Conservation (phyloP, 1,140 invertebrate genomes). For the Glossosoma conforme region DNA sequence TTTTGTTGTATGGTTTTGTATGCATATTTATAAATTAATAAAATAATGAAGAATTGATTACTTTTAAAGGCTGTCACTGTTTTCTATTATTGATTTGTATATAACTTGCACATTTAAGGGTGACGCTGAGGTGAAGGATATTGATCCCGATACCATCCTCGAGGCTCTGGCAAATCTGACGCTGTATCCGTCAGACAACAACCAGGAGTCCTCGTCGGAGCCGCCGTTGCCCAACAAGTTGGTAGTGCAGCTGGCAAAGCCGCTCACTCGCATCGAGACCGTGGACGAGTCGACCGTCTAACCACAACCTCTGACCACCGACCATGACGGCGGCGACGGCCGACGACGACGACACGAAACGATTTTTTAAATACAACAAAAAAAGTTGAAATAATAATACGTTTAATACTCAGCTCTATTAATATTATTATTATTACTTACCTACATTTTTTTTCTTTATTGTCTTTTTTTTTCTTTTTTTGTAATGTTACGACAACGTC, state of each 20-base stretch:
- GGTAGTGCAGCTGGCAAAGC: conserved; percentile 18
- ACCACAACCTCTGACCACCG: neutral
- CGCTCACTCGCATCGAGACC: conserved; percentile 20
- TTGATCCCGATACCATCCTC: conserved; percentile 18
- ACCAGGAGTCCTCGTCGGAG: conserved; percentile 6
- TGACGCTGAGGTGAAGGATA: conserved; percentile 10
- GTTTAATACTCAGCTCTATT: neutral
- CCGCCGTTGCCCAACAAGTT: conserved; percentile 21
- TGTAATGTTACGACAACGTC: neutral
- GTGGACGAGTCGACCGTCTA: conserved; percentile 27
- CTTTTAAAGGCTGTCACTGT: too few species aligned
- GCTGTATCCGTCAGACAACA: conserved; percentile 5
- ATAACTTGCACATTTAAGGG: conserved; percentile 6
- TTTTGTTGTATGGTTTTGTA: neutral
- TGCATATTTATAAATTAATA: conserved; percentile 1
- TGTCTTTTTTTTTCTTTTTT: neutral
- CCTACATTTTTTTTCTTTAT: neutral
- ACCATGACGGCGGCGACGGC: neutral
- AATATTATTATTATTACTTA: neutral
- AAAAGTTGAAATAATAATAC: neutral
- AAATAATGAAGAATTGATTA: neutral
- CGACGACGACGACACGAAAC: neutral
- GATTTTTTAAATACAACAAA: neutral
- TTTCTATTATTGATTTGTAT: too few species aligned
- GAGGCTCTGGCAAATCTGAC: conserved; percentile 25